phyloP scores from a whole-genome alignment of 2,888 invertebrate genomes.

The Caenorhabditis doughertyi region DNA sequence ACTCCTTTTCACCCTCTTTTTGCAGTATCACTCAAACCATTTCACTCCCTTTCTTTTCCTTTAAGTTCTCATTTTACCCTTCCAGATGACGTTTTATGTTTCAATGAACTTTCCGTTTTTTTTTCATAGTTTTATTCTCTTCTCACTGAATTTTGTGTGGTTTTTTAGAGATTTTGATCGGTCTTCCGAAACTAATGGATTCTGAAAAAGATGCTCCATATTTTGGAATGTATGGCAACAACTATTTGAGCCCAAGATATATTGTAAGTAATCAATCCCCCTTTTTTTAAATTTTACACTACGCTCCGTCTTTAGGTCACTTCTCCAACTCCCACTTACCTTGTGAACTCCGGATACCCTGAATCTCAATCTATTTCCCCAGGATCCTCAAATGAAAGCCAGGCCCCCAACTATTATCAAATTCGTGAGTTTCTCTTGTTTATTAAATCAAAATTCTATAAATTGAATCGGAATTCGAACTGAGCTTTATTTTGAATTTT shows the following conservation, averaged over 20 bases:
- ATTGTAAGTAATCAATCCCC: slow-evolving; percentile 16
- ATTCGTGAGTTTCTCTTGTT: slow-evolving; percentile 36
- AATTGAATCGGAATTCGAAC: no score
- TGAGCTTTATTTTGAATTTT: background rate
- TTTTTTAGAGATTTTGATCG: background rate
- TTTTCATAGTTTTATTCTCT: background rate
- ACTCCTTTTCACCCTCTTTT: slow-evolving; percentile 19
- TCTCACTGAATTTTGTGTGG: background rate
- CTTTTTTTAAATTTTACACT: background rate
- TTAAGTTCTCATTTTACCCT: slow-evolving; percentile 7
- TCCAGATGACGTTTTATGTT: background rate
- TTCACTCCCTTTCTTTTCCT: slow-evolving; percentile 1
- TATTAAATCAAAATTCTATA: background rate
- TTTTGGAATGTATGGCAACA: slow-evolving; percentile 51
- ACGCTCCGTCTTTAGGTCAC: slow-evolving; percentile 13
- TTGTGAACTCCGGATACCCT: slow-evolving; percentile 6
- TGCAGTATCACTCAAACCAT: slow-evolving; percentile 38
- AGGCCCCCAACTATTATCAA: slow-evolving; percentile 38
- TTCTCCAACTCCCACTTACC: slow-evolving; percentile 22
- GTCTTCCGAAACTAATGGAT: background rate
- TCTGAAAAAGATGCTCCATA: slow-evolving; percentile 32
- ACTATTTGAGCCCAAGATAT: slow-evolving; percentile 42
- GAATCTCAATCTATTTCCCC: slow-evolving; percentile 2
- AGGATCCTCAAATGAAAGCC: slow-evolving; percentile 13
- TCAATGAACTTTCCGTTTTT: background rate